Conservation (phyloP, 1,140 invertebrate genomes). For the Thalassaphorura encarpata region DNA sequence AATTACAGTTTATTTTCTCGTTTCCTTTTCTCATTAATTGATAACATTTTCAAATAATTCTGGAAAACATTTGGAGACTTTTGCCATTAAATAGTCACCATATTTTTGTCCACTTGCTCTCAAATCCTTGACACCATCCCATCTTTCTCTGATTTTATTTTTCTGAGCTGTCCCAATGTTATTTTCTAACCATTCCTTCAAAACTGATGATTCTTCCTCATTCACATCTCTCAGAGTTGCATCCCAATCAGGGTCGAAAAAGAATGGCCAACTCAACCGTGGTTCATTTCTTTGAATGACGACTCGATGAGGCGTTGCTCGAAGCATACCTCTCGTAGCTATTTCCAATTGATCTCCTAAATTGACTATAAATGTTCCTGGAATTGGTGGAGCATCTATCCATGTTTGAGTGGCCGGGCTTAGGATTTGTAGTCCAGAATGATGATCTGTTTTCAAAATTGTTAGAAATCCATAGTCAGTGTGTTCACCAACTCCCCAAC, state of each 20-base stretch:
- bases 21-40: too few relatives aligned
- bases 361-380: conserved; percentile 19
- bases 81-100: too few relatives aligned
- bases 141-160: too few relatives aligned
- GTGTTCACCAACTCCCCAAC: conserved; percentile 20
- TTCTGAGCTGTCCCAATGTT: too few relatives aligned
- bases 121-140: too few relatives aligned
- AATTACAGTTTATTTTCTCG: too few relatives aligned
- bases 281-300: neutral
- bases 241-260: conserved; percentile 22
- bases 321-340: conserved; percentile 15
- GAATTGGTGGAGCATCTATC: conserved; percentile 20
- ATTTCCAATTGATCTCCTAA: conserved; percentile 24
- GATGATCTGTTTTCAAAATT: conserved; percentile 19
- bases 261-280: conserved; percentile 21
- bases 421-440: conserved; percentile 20
- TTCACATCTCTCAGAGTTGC: too few relatives aligned
- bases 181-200: too few relatives aligned
- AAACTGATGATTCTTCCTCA: too few relatives aligned
- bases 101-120: too few relatives aligned
- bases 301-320: conserved; percentile 20
- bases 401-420: neutral
- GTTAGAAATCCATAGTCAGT: conserved; percentile 23
- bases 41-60: too few relatives aligned
- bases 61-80: too few relatives aligned